phyloP scores from a whole-genome alignment of 2,797 vertebrate species.

The Lacerta viridis region DNA sequence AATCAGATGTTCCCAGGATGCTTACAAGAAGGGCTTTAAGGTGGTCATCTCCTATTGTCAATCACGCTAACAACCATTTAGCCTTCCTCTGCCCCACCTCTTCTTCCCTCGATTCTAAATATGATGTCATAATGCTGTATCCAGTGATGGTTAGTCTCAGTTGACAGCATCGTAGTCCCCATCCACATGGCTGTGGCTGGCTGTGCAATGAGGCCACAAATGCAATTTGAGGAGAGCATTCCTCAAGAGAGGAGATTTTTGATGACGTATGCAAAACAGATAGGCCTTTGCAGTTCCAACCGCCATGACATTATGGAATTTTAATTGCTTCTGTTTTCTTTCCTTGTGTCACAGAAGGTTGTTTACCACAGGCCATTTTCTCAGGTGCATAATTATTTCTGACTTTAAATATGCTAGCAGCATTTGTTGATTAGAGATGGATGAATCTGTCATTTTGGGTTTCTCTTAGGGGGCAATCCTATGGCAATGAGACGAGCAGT shows the following conservation, averaged over 20 bases:
- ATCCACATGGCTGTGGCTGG: background rate
- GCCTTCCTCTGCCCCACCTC: background rate
- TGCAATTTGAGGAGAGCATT: background rate
- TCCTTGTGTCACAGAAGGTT: slow-evolving; percentile 49
- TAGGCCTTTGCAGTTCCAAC: slow-evolving; percentile 22
- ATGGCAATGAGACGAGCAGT: too few relatives aligned
- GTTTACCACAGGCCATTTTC: slow-evolving; percentile 70
- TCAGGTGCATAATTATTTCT: slow-evolving; percentile 71
- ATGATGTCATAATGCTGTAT: background rate
- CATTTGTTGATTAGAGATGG: slow-evolving; percentile 14
- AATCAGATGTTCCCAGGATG: background rate
- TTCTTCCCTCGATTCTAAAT: background rate
- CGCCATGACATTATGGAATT: slow-evolving; percentile 50
- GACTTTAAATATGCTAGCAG: slow-evolving; percentile 77
- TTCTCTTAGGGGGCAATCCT: too few relatives aligned
- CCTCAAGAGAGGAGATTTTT: background rate
- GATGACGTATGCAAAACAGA: background rate
- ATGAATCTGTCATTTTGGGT: too few relatives aligned
- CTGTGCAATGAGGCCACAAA: background rate
- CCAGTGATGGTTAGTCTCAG: too few relatives aligned
- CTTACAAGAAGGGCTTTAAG: background rate
- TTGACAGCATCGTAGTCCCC: too few relatives aligned
- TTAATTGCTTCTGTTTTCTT: slow-evolving; percentile 64
- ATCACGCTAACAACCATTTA: background rate
- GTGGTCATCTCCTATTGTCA: background rate